phyloP scores from a whole-genome alignment of 2,888 invertebrate genomes.

The Xestia sexstrigata region DNA sequence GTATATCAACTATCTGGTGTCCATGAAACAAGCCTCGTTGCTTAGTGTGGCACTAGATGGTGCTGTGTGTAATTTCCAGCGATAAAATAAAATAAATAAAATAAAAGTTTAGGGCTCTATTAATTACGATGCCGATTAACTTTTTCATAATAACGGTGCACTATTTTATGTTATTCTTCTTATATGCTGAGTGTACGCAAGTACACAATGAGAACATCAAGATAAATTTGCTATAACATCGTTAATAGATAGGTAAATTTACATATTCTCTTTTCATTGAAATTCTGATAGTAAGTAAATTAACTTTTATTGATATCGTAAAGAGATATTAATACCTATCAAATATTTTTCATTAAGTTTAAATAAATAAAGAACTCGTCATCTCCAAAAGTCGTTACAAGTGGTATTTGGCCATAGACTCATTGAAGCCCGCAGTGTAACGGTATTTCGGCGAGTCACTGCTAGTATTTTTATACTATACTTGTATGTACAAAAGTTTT shows the following conservation, averaged over 20 bases:
- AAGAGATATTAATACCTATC: not conserved
- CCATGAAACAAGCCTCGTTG: too few species aligned
- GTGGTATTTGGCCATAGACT: constrained; percentile 36
- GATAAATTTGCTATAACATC: not conserved
- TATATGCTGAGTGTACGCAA: not conserved
- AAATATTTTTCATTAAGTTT: not conserved
- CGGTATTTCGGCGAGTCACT: constrained; percentile 37
- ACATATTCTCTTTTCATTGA: not conserved
- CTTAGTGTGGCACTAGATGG: too few species aligned
- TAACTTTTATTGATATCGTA: not conserved
- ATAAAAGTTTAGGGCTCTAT: constrained; percentile 64
- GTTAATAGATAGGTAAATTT: not conserved
- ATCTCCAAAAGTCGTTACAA: constrained; percentile 28
- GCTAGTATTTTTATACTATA: constrained; percentile 51
- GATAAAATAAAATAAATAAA: too few species aligned
- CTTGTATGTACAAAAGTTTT: constrained; percentile 41
- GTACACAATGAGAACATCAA: not conserved
- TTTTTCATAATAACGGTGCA: constrained; percentile 25
- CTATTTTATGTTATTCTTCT: constrained; percentile 25
- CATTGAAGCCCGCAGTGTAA: constrained; percentile 42
- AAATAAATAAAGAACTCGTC: constrained; percentile 9
- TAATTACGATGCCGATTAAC: constrained; percentile 51
- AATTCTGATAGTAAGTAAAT: not conserved
- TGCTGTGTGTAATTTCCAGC: too few species aligned
- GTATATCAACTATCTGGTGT: too few species aligned